Conservation (phyloP, 2,797 vertebrate genomes). For the Falco concolor region DNA sequence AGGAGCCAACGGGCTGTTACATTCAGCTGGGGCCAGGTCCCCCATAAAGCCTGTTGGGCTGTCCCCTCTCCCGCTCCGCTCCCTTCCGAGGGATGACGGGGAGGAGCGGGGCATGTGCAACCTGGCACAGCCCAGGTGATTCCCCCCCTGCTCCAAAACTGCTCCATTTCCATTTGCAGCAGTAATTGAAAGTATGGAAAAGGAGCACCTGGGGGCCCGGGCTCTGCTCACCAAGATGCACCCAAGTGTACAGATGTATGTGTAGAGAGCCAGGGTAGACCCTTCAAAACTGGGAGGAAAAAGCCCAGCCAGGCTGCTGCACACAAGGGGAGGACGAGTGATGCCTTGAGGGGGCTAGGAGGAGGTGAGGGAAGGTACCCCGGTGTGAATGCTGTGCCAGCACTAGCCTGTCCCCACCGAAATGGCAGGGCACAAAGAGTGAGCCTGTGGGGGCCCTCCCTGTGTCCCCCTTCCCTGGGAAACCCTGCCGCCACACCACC, state of each 20-base stretch:
- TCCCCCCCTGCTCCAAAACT: rapidly evolving
- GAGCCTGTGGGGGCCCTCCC: rapidly evolving
- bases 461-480: background rate
- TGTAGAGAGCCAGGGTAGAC: rapidly evolving
- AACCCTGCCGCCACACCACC: background rate
- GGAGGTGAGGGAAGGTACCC: background rate
- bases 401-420: background rate
- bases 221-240: background rate
- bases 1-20: background rate
- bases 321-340: rapidly evolving
- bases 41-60: background rate
- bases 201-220: background rate
- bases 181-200: background rate
- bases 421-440: background rate
- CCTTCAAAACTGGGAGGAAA: background rate
- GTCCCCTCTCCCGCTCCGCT: rapidly evolving
- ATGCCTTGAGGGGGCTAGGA: background rate
- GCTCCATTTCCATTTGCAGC: background rate
- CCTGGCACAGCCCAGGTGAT: background rate
- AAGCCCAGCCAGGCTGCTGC: background rate
- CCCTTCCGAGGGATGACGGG: background rate
- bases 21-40: background rate
- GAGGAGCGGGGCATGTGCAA: background rate
- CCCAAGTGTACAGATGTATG: rapidly evolving
- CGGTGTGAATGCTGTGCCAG: background rate